Percentiles rank a stretch among this genome's conserved stretches.
phyloP scores from a whole-genome alignment of 1,140 invertebrate genomes.

The Apis mellifera region Amel_HAv3.1 CM009931.2:1812501-1813000 shows the following conservation, averaged over 20 bases:
- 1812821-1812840: slow-evolving; percentile 40
- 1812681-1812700: slow-evolving; percentile 19
- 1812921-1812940: slow-evolving; percentile 64
- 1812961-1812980: slow-evolving; percentile 61
- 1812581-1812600: slow-evolving; percentile 77
- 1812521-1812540: slow-evolving; percentile 76
- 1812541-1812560: slow-evolving; percentile 62
- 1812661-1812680: slow-evolving; percentile 7
- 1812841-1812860: slow-evolving; percentile 26
- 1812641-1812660: slow-evolving; percentile 46
- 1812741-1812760: neutral
- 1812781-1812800: slow-evolving; percentile 14
- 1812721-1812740: neutral
- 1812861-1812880: slow-evolving; percentile 54
- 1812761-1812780: slow-evolving; percentile 21
- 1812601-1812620: slow-evolving; percentile 18
- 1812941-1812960: slow-evolving; percentile 51
- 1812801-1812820: slow-evolving; percentile 23
- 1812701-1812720: slow-evolving; percentile 20
- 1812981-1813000: neutral
- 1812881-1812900: slow-evolving; percentile 28
- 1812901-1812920: slow-evolving; percentile 43
- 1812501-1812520: slow-evolving; percentile 79
- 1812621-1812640: slow-evolving; percentile 26
- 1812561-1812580: slow-evolving; percentile 68